Conservation (phyloP, 2,113 vertebrate genomes). For the Pavo muticus region DNA sequence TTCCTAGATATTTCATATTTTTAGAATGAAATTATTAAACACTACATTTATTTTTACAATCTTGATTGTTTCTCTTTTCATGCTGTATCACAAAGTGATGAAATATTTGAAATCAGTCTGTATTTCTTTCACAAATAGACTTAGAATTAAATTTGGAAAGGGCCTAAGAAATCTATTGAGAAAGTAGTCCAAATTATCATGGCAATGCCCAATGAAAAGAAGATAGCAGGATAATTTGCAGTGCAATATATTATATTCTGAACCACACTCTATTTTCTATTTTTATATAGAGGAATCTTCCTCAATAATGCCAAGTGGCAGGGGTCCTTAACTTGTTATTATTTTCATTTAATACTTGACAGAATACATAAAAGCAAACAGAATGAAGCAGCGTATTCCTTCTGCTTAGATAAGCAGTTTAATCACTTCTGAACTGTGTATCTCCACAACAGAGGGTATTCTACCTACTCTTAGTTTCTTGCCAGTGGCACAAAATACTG, state of each 20-base stretch:
- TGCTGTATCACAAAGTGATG: not conserved
- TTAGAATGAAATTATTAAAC: not conserved
- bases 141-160: conserved; percentile 17
- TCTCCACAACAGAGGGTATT: not conserved
- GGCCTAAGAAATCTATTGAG: not conserved
- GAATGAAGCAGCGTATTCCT: not conserved
- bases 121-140: not conserved
- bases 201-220: not conserved
- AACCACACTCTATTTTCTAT: not conserved
- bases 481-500: not conserved
- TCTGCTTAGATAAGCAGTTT: not conserved
- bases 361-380: not conserved
- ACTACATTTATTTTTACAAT: not conserved
- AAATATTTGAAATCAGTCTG: not conserved
- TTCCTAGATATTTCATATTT: not conserved
- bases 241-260: not conserved
- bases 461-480: not conserved
- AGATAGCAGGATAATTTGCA: conserved; percentile 23
- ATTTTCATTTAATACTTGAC: conserved; percentile 27
- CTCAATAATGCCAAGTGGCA: not conserved
- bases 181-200: not conserved
- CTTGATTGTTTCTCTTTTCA: not conserved
- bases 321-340: conserved; percentile 9
- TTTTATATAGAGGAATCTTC: not conserved
- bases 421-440: not conserved